Conservation (phyloP, 2,113 vertebrate species). For the Hemiprocne comata region DNA sequence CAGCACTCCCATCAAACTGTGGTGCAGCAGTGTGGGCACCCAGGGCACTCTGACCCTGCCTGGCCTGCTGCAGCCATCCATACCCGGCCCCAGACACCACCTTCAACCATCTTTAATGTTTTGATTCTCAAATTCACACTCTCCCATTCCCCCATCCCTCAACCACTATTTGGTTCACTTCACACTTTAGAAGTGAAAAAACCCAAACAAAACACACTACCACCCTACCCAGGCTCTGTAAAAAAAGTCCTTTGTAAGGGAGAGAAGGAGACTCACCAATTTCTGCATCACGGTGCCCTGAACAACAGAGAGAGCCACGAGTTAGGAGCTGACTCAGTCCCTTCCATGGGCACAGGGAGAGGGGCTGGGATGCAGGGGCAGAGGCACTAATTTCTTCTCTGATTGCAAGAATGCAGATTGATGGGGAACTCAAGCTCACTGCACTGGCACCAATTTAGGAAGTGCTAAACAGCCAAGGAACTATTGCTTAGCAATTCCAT, state of each 20-base stretch:
- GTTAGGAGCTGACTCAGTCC: neutral
- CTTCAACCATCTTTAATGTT: neutral
- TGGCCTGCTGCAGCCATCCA: neutral
- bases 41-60: neutral
- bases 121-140: neutral
- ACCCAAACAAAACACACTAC: neutral
- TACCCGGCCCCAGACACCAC: neutral
- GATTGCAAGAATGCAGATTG: neutral
- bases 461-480: neutral
- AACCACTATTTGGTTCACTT: neutral
- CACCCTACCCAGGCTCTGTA: neutral
- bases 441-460: neutral
- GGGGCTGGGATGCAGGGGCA: no score
- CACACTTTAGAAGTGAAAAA: neutral
- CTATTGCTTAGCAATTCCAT: neutral
- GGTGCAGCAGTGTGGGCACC: neutral
- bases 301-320: neutral
- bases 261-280: neutral
- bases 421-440: no score
- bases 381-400: fast-evolving
- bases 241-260: neutral
- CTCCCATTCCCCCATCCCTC: no score
- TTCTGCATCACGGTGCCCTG: neutral
- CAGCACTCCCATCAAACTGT: neutral
- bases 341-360: neutral